Evolutionary conservation across 2,797 vertebrate genomes (phyloP).

Genomic region (Epinephelus coioides): DNA sequence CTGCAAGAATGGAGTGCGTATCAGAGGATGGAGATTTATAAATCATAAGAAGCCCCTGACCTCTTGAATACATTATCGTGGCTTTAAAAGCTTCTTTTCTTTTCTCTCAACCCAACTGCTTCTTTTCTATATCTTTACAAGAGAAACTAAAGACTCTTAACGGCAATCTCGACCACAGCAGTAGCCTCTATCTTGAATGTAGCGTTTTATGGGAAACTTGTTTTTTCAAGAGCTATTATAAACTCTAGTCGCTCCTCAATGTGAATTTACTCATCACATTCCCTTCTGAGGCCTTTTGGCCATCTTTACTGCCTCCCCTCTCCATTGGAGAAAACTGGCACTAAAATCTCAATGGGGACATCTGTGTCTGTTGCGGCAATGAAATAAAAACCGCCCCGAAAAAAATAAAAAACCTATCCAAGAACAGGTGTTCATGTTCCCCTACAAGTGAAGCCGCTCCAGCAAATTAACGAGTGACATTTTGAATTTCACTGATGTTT

Average conservation of each 20-base stretch:
- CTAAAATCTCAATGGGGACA: conserved; percentile 84
- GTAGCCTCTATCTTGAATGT: conserved; percentile 33
- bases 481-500: conserved; percentile 79
- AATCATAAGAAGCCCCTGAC: conserved; percentile 40
- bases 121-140: conserved; percentile 45
- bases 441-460: conserved; percentile 72
- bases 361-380: conserved; percentile 77
- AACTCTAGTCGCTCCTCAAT: conserved; percentile 71
- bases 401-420: conserved; percentile 51
- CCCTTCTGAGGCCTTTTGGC: conserved; percentile 71
- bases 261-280: conserved; percentile 62
- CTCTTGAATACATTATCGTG: conserved; percentile 59
- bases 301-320: conserved; percentile 70
- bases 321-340: conserved; percentile 73
- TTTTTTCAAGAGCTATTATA: conserved; percentile 71
- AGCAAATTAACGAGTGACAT: conserved; percentile 81
- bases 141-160: conserved; percentile 41
- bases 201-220: conserved; percentile 58
- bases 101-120: conserved; percentile 29
- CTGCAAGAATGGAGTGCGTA: conserved; percentile 37
- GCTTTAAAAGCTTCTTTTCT: conserved; percentile 40
- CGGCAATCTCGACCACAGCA: conserved; percentile 15
- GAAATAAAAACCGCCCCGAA: conserved; percentile 67
- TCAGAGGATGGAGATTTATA: conserved; percentile 44
- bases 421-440: conserved; percentile 81